These are phyloP conservation scores for Dendrolimus kikuchii DNA, from an alignment of 1,140 invertebrate genomes.

Conservation along the genomic window DNA sequence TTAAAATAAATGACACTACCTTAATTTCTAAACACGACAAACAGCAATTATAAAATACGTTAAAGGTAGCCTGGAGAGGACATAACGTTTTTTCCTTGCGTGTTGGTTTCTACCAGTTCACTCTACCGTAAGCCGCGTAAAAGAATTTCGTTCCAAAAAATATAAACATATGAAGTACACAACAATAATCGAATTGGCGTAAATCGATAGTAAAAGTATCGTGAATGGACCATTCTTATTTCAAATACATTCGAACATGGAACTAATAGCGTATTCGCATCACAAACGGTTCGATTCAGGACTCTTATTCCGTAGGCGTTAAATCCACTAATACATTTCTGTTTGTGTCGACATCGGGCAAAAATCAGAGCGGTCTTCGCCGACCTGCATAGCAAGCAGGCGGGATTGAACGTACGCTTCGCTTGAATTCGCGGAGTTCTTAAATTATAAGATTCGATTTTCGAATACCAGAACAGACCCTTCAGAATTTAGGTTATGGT, in stretches of 20 bases:
- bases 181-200: too few species aligned
- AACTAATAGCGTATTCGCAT: conserved; percentile 44
- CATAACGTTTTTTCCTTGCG: too few species aligned
- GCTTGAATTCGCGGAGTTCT: conserved; percentile 9
- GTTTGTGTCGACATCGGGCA: conserved; percentile 51
- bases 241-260: neutral
- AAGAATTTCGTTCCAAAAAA: too few species aligned
- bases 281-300: conserved; percentile 43
- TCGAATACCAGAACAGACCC: neutral
- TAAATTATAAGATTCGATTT: conserved; percentile 10
- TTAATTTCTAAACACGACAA: too few species aligned
- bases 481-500: neutral
- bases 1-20: too few species aligned
- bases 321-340: conserved; percentile 65
- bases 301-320: conserved; percentile 50
- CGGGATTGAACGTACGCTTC: conserved; percentile 19
- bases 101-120: too few species aligned
- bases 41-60: too few species aligned
- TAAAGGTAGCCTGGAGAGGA: too few species aligned
- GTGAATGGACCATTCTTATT: neutral
- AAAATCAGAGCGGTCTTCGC: conserved; percentile 58
- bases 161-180: too few species aligned
- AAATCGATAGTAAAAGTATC: too few species aligned
- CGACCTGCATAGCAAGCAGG: conserved; percentile 64
- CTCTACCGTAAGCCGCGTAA: too few species aligned